phyloP scores from a whole-genome alignment of 2,888 invertebrate genomes.

The Phytoseiulus persimilis region DNA sequence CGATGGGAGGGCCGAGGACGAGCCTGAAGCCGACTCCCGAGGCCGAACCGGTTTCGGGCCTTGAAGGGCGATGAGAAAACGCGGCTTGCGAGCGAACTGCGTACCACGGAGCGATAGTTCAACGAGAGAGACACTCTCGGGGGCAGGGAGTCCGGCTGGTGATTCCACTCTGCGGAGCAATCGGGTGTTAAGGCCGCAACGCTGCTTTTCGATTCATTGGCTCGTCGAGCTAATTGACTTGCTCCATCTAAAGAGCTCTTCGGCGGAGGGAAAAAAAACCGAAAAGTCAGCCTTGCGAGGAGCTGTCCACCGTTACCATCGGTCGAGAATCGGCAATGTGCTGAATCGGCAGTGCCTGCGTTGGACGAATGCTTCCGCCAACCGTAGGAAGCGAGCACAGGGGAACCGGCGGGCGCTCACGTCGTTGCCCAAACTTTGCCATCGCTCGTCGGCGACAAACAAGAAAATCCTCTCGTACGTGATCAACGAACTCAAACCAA shows the following conservation, averaged over 20 bases:
- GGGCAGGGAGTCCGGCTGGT: not conserved
- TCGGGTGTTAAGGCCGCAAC: not conserved
- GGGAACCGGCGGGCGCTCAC: not conserved
- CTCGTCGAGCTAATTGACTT: not conserved
- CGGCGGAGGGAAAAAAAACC: not conserved
- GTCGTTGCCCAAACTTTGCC: not conserved
- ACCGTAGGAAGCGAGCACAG: not conserved
- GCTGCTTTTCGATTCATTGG: constrained; percentile 5
- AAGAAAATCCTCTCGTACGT: not conserved
- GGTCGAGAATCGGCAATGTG: not conserved
- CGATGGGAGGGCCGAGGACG: too few species aligned
- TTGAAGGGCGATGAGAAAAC: not conserved
- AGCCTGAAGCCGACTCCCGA: too few species aligned
- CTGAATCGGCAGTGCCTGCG: not conserved
- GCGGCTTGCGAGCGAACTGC: not conserved
- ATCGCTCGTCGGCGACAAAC: not conserved
- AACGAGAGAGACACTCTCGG: not conserved
- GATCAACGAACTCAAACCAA: not conserved
- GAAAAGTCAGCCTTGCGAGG: not conserved
- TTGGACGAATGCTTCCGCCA: not conserved
- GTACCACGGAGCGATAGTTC: not conserved
- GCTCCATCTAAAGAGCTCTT: not conserved
- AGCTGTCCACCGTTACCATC: not conserved
- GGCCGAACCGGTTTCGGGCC: too few species aligned
- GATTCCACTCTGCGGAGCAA: not conserved